Conservation (phyloP, 2,113 vertebrate species). For the Cyprinus carpio region DNA sequence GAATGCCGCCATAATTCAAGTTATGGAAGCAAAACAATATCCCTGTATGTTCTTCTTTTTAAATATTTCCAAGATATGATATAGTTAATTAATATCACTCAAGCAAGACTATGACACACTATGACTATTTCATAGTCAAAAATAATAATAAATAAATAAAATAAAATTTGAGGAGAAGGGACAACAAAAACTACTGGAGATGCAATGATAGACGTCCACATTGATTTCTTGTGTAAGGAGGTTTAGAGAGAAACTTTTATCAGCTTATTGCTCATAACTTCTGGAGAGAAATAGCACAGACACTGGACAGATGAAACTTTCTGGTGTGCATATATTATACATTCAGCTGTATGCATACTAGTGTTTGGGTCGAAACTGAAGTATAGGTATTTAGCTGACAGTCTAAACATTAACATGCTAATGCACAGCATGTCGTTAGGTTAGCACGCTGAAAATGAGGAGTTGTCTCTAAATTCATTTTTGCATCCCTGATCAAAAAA, state of each 20-base stretch:
- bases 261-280: neutral
- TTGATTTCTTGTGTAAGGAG: neutral
- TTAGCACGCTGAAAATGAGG: neutral
- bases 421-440: neutral
- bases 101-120: too few species aligned
- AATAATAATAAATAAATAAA: too few species aligned
- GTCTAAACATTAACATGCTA: neutral
- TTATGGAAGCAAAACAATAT: too few species aligned
- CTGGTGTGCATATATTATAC: neutral
- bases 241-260: neutral
- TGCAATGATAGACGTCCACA: neutral
- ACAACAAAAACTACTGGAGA: neutral
- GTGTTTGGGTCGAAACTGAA: neutral
- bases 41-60: too few species aligned
- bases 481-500: neutral
- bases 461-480: neutral
- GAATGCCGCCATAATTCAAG: too few species aligned
- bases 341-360: too few species aligned
- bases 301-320: too few species aligned
- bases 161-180: neutral
- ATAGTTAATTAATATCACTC: too few species aligned
- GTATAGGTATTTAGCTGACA: neutral
- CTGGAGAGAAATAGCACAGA: too few species aligned
- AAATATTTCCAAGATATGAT: too few species aligned
- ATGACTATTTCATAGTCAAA: too few species aligned